These are phyloP conservation scores for Phocoena phocoena DNA, from an alignment of 2,113 vertebrate genomes.

Conservation along the genomic window DNA sequence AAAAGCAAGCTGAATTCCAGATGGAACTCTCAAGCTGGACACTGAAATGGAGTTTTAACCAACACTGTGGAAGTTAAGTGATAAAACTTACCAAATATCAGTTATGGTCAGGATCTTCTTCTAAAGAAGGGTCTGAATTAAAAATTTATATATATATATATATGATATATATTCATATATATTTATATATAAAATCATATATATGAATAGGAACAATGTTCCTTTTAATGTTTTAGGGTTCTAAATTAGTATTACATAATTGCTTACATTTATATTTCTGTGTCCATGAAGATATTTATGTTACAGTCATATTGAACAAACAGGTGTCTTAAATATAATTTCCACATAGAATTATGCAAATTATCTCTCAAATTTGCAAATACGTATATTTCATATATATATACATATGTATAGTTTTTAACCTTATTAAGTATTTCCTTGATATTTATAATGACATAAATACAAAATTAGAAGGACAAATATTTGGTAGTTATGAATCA, in stretches of 20 bases:
- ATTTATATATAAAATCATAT: background rate
- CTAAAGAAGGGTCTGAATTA: background rate
- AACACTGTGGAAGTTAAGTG: background rate
- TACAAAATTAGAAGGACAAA: background rate
- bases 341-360: background rate
- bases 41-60: slow-evolving; percentile 2
- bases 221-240: background rate
- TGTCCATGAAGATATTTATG: background rate
- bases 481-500: background rate
- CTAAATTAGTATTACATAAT: background rate
- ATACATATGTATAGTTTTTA: background rate
- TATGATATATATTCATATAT: background rate
- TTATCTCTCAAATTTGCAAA: background rate
- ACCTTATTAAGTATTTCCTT: background rate
- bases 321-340: background rate
- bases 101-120: background rate
- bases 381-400: background rate
- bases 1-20: slow-evolving; percentile 48
- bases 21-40: background rate
- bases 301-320: background rate
- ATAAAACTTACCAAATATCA: background rate
- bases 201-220: background rate
- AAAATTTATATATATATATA: background rate
- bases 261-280: background rate
- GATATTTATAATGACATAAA: background rate